These are phyloP conservation scores for Sabatieria punctata DNA, from an alignment of 2,888 invertebrate genomes.

Conservation along the genomic window DNA sequence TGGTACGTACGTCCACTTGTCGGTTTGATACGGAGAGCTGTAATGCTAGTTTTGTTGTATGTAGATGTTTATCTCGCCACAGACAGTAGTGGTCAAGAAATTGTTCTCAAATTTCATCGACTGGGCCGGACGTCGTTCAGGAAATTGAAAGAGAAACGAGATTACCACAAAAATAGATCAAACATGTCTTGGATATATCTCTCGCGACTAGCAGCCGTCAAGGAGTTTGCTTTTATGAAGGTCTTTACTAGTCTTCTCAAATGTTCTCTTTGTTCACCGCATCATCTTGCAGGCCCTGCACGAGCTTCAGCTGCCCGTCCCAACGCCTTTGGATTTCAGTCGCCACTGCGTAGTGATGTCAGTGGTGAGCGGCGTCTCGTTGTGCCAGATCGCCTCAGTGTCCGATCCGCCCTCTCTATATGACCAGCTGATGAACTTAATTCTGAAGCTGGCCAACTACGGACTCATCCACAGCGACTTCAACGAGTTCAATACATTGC, in stretches of 20 bases:
- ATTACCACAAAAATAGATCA: conserved; percentile 81
- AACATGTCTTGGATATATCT: conserved; percentile 86
- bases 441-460: conserved; percentile 70
- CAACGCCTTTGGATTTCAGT: conserved; percentile 81
- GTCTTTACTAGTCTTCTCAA: no score
- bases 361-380: conserved; percentile 46
- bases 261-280: no score
- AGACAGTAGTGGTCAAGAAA: conserved; percentile 55
- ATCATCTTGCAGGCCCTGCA: conserved; percentile 47
- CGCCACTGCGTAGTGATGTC: conserved; percentile 91
- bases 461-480: conserved; percentile 98
- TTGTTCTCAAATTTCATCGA: conserved; percentile 63
- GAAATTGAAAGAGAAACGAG: conserved; percentile 81
- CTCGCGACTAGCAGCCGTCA: conserved; percentile 82
- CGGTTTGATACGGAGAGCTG: not conserved
- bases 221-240: conserved; percentile 94
- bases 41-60: not conserved
- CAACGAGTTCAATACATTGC: conserved; percentile 71
- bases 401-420: conserved; percentile 14
- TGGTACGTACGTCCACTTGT: conserved; percentile 26
- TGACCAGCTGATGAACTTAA: conserved; percentile 70
- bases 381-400: conserved; percentile 27
- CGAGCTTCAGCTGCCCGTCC: conserved; percentile 79
- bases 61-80: conserved; percentile 75
- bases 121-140: conserved; percentile 89